phyloP scores from a whole-genome alignment of 1,140 invertebrate species.

The Orchesella cincta region DNA sequence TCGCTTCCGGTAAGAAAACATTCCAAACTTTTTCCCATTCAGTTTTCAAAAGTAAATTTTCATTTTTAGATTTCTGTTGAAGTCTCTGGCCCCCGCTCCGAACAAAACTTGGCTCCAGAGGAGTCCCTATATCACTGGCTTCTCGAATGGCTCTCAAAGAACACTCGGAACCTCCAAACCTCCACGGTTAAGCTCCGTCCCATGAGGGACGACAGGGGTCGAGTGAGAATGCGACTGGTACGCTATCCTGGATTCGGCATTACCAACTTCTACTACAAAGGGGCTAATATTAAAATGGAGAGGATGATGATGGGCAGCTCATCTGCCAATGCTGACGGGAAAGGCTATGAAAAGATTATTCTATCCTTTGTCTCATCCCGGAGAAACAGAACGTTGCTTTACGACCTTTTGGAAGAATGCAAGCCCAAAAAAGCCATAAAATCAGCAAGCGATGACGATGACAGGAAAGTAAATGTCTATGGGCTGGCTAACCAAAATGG shows the following conservation, averaged over 20 bases:
- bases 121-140: background rate
- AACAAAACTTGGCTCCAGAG: background rate
- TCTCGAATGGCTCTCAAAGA: background rate
- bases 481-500: no score
- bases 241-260: constrained; percentile 8
- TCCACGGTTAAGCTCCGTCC: background rate
- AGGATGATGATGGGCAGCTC: background rate
- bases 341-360: background rate
- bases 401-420: background rate
- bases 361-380: constrained; percentile 1
- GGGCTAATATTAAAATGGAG: background rate
- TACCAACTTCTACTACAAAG: background rate
- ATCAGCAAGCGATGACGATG: background rate
- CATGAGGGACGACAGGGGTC: no score
- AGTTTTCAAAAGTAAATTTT: background rate
- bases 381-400: background rate
- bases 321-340: background rate
- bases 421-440: constrained; percentile 1
- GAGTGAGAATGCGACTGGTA: background rate
- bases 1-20: background rate
- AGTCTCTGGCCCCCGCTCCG: background rate
- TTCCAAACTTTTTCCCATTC: no score
- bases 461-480: background rate
- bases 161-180: background rate
- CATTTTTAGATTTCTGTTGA: background rate